Evolutionary conservation across 2,113 vertebrate species (phyloP).

Genomic region (Pantherophis guttatus): DNA sequence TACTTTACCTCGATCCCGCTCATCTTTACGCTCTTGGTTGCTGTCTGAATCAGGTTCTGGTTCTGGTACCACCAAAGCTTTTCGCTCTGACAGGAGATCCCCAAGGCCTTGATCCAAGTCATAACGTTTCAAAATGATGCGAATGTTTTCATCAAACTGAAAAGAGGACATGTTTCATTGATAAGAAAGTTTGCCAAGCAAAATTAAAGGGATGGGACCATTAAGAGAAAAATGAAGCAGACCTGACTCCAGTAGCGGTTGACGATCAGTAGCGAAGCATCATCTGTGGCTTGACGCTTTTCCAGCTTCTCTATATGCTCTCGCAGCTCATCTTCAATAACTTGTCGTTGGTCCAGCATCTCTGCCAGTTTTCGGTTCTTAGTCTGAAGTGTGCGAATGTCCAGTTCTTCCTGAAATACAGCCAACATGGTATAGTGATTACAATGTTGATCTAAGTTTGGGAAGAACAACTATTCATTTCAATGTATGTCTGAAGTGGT

Average conservation of each 20-base stretch:
- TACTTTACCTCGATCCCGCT: conserved; percentile 72
- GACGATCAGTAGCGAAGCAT: conserved; percentile 91
- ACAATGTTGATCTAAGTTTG: background rate
- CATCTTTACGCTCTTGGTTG: conserved; percentile 88
- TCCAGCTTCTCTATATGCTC: conserved; percentile 93
- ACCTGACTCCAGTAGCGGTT: conserved; percentile 99
- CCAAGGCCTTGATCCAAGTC: conserved; percentile 81
- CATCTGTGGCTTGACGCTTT: conserved; percentile 92
- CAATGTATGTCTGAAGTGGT: background rate
- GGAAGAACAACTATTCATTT: background rate
- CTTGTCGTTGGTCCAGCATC: conserved; percentile 89
- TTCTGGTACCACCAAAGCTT: conserved; percentile 76
- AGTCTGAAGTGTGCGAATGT: conserved; percentile 89
- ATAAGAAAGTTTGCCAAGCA: background rate
- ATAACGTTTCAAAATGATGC: conserved; percentile 82
- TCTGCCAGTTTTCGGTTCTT: conserved; percentile 95
- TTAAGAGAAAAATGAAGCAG: background rate
- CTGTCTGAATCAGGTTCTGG: conserved; percentile 95
- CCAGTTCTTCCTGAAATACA: conserved; percentile 85
- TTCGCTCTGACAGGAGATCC: conserved; percentile 78
- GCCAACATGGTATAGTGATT: background rate
- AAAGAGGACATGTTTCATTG: background rate
- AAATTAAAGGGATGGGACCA: background rate
- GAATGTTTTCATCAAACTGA: conserved; percentile 92
- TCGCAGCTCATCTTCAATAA: conserved; percentile 92